These are phyloP conservation scores for Ceryle rudis DNA, from an alignment of 2,797 vertebrate species.

Conservation along the genomic window DNA sequence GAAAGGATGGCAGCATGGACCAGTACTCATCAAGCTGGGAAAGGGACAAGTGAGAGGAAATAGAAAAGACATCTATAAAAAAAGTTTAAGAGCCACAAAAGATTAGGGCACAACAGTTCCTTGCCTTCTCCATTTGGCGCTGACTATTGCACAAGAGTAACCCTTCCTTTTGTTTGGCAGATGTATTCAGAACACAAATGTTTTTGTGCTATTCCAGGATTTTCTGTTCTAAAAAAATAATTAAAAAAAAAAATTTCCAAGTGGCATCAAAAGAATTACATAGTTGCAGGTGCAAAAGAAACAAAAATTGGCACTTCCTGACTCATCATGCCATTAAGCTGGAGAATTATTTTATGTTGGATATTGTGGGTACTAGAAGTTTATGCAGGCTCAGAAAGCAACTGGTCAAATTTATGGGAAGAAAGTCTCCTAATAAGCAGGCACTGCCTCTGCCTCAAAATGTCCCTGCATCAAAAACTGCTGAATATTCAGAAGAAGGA, in stretches of 20 bases:
- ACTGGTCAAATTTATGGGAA: neutral
- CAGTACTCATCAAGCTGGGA: neutral
- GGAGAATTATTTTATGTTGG: neutral
- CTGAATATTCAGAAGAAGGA: neutral
- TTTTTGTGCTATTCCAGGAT: neutral
- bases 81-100: neutral
- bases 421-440: neutral
- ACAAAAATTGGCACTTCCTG: neutral
- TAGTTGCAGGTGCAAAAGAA: neutral
- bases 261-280: neutral
- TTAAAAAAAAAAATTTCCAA: neutral
- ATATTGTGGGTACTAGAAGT: neutral
- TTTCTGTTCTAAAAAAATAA: neutral
- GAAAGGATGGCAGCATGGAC: neutral
- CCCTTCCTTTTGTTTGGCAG: neutral
- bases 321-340: neutral
- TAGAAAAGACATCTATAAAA: neutral
- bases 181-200: neutral
- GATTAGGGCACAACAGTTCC: fast-evolving
- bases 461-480: neutral
- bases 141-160: neutral
- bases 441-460: neutral
- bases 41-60: neutral
- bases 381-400: neutral
- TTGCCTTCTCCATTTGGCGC: neutral